Evolutionary conservation across 2,797 vertebrate species (phyloP).

Genomic region (Hemibagrus guttatus): DNA sequence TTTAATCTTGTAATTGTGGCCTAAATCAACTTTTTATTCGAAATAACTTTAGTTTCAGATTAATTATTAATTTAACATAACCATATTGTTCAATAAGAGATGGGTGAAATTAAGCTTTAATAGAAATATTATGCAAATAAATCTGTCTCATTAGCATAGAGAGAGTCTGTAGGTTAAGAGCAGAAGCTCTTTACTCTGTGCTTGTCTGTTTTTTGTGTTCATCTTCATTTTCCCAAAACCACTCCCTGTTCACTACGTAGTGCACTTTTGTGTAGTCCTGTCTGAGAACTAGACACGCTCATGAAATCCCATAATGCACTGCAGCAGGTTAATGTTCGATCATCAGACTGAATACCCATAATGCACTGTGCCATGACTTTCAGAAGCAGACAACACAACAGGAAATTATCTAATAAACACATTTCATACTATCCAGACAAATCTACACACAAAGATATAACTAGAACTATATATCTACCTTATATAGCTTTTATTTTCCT

Average conservation of each 20-base stretch:
- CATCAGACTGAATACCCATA: not conserved
- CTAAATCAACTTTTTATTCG: not conserved
- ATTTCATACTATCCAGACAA: not conserved
- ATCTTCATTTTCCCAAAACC: not conserved
- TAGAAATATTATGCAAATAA: not conserved
- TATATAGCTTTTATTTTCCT: not conserved
- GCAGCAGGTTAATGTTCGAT: not conserved
- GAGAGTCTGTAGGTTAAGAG: not conserved
- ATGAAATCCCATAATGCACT: slow-evolving; percentile 11
- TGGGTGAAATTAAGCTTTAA: not conserved
- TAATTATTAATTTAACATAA: not conserved
- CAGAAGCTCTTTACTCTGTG: not conserved
- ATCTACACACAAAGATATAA: not conserved
- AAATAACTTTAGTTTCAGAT: not conserved
- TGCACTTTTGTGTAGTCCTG: not conserved
- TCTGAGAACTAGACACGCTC: not conserved
- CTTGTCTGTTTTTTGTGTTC: not conserved
- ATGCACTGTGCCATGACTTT: not conserved
- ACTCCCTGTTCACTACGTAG: not conserved
- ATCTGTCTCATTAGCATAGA: not conserved
- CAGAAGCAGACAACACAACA: not conserved
- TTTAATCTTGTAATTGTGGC: not conserved
- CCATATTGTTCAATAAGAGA: not conserved
- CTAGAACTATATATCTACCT: too few species aligned
- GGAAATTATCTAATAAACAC: not conserved